These are phyloP conservation scores for Apis florea DNA, from an alignment of 1,140 invertebrate species.

Conservation along the genomic window DNA sequence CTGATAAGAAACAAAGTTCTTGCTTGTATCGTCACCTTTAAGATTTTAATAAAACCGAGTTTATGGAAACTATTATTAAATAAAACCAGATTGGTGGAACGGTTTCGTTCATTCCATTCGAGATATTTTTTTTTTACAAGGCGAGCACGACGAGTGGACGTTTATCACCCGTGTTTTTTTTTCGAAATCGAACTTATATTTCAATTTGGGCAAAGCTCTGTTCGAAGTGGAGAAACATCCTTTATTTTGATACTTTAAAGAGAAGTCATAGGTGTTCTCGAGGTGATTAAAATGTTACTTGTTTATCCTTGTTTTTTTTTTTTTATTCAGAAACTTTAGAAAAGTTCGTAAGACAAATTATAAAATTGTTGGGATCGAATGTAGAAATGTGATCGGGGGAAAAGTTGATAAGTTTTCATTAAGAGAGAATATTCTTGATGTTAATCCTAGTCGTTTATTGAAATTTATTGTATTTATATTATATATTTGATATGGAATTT, in stretches of 20 bases:
- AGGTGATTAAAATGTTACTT: too few relatives aligned
- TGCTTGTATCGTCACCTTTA: background rate
- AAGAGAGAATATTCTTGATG: background rate
- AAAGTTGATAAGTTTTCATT: background rate
- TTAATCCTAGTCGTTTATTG: background rate
- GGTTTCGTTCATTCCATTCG: constrained; percentile 18
- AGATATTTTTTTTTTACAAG: constrained; percentile 25
- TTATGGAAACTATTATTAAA: constrained; percentile 16
- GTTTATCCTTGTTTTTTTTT: too few relatives aligned
- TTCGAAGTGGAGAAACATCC: background rate
- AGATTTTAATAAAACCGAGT: constrained; percentile 9
- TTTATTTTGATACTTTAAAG: background rate
- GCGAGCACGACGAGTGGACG: constrained; percentile 13
- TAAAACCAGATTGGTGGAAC: background rate
- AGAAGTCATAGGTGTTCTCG: too few relatives aligned
- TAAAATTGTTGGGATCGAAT: background rate
- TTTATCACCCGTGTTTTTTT: background rate
- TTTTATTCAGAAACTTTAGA: too few relatives aligned
- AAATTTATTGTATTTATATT: too few relatives aligned
- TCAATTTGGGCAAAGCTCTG: constrained; percentile 40
- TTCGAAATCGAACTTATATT: constrained; percentile 34
- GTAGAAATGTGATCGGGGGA: too few relatives aligned
- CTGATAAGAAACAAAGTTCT: background rate
- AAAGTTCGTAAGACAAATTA: too few relatives aligned
- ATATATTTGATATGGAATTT: background rate